These are phyloP conservation scores for Callorhinus ursinus DNA, from an alignment of 2,113 vertebrate species.

Conservation along the genomic window DNA sequence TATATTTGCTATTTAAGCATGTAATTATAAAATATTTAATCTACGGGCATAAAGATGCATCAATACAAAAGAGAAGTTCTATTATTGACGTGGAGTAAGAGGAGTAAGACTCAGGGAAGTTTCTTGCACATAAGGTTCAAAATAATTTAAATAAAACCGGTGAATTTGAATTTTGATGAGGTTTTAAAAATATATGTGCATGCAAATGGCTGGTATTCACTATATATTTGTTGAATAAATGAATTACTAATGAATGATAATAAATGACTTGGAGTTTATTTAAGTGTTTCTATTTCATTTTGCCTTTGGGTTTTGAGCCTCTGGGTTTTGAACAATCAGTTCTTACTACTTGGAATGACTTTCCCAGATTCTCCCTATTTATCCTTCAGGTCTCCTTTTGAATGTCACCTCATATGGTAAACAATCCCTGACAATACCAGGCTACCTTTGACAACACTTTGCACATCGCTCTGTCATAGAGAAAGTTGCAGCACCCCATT, in stretches of 20 bases:
- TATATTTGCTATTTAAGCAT: neutral
- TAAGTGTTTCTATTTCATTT: neutral
- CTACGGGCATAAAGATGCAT: neutral
- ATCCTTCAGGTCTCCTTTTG: neutral
- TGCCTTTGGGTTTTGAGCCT: neutral
- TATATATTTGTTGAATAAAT: neutral
- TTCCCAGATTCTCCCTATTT: neutral
- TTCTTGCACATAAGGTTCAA: neutral
- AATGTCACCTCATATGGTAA: neutral
- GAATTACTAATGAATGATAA: neutral
- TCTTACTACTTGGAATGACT: neutral
- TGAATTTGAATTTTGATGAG: neutral
- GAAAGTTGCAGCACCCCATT: neutral
- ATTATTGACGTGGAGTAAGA: neutral
- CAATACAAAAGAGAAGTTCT: neutral
- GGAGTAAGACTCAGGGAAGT: neutral
- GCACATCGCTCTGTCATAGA: neutral
- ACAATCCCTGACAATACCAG: neutral
- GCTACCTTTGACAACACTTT: neutral
- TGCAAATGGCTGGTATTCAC: neutral
- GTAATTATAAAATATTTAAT: neutral
- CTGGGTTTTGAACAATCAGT: neutral
- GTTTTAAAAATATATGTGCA: neutral
- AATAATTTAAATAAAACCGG: neutral
- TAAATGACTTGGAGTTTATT: neutral